Conservation (phyloP, 2,113 vertebrate genomes). For the Rhinolophus ferrumequinum region DNA sequence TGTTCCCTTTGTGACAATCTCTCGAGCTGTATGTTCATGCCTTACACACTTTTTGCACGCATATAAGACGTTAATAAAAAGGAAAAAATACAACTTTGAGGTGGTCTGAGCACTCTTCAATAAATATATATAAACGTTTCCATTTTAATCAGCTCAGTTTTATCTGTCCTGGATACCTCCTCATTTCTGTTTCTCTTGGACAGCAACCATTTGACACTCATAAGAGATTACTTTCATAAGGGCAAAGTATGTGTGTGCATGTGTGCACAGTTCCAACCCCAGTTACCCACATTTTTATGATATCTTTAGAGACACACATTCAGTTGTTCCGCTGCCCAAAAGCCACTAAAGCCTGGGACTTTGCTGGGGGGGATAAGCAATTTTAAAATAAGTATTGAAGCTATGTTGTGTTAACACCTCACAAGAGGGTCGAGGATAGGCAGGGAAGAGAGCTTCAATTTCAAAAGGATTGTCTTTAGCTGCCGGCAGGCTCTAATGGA, state of each 20-base stretch:
- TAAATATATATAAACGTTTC: conserved; percentile 54
- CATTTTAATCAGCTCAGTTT: conserved; percentile 59
- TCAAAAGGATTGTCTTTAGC: conserved; percentile 70
- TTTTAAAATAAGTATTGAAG: conserved; percentile 73
- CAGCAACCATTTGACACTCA: not conserved
- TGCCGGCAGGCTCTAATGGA: accelerated
- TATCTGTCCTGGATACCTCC: conserved; percentile 65
- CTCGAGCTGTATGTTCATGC: not conserved
- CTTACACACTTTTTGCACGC: not conserved
- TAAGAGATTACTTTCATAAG: conserved; percentile 69
- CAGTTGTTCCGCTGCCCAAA: conserved; percentile 71
- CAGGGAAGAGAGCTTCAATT: not conserved
- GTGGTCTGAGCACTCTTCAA: conserved; percentile 51
- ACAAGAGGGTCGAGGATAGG: not conserved
- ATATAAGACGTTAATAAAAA: not conserved
- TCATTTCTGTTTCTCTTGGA: conserved; percentile 72
- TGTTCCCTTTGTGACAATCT: not conserved
- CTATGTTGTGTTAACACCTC: conserved; percentile 73
- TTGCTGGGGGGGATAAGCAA: conserved; percentile 34
- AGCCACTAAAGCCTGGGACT: conserved; percentile 56
- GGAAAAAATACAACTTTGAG: not conserved
- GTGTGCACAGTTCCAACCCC: not conserved
- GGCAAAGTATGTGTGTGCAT: not conserved
- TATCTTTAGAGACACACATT: conserved; percentile 67
- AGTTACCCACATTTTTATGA: conserved; percentile 49